Percentiles rank a stretch among this genome's conserved stretches.
These are phyloP conservation scores for Eufriesea mexicana DNA, from an alignment of 1,140 invertebrate genomes.

Conservation along the genomic window DNA sequence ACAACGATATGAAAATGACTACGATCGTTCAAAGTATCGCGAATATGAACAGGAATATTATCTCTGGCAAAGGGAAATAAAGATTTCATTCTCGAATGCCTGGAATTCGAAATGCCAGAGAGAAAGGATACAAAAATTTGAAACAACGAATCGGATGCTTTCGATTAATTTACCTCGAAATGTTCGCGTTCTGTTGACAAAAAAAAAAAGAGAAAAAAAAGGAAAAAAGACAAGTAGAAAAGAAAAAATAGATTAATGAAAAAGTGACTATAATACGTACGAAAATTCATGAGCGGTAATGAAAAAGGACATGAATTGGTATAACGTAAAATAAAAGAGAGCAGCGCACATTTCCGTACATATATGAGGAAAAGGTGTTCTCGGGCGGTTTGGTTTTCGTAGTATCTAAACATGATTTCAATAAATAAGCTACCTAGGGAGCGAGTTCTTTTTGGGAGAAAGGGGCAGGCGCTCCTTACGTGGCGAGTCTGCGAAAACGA, in stretches of 20 bases:
- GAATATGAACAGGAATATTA: neutral
- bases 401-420: conserved; percentile 77
- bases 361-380: conserved; percentile 57
- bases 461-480: conserved; percentile 63
- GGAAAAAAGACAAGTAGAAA: neutral
- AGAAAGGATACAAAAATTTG: no score
- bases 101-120: neutral
- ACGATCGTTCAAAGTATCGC: neutral
- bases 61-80: neutral
- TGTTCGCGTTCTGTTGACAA: neutral
- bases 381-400: conserved; percentile 69
- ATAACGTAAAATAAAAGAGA: conserved; percentile 59
- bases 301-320: neutral
- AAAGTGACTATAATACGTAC: neutral
- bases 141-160: neutral
- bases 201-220: neutral
- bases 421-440: conserved; percentile 80
- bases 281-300: neutral
- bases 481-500: conserved; percentile 60
- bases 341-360: conserved; percentile 64
- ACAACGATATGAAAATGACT: conserved; percentile 18
- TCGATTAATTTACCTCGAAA: neutral
- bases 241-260: neutral
- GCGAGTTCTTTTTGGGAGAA: conserved; percentile 65
- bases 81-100: neutral